Conservation (phyloP, 2,888 invertebrate species). For the Sisyra nigra region DNA sequence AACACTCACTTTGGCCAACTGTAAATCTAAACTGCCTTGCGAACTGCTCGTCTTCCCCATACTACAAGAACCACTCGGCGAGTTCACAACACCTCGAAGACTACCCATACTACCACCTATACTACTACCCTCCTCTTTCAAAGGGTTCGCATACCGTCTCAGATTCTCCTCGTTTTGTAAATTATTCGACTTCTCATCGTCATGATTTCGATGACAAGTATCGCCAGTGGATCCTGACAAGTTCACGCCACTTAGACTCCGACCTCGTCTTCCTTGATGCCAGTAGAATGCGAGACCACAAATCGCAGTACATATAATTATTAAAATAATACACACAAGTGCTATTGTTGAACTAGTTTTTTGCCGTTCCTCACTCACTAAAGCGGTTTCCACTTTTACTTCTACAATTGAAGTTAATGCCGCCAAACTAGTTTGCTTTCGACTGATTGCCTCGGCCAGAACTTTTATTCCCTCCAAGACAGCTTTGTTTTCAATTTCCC, state of each 20-base stretch:
- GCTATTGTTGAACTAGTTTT: conserved; percentile 23
- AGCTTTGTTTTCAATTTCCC: conserved; percentile 24
- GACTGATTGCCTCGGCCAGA: conserved; percentile 44
- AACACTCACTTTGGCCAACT: conserved; percentile 32
- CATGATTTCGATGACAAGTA: conserved; percentile 47
- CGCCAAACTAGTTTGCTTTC: conserved; percentile 40
- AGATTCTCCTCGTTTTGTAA: conserved; percentile 82
- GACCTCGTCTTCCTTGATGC: conserved; percentile 34
- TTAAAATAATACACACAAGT: conserved; percentile 28
- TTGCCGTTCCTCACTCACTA: conserved; percentile 32
- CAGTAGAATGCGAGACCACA: conserved; percentile 34
- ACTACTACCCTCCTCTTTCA: conserved; percentile 43
- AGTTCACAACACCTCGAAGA: conserved; percentile 17
- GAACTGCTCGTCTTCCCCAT: conserved; percentile 21
- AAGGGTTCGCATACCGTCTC: conserved; percentile 63
- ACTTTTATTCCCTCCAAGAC: conserved; percentile 39
- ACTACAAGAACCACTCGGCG: conserved; percentile 13
- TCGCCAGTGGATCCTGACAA: conserved; percentile 35
- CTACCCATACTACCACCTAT: conserved; percentile 34
- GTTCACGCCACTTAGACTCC: conserved; percentile 34
- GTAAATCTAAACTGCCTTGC: conserved; percentile 23
- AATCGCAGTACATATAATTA: conserved; percentile 24
- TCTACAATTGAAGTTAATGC: conserved; percentile 56
- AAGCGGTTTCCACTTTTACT: conserved; percentile 58
- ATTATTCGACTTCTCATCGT: conserved; percentile 82